Base-by-base conservation (phyloP, 2,113 vertebrate species). In the Calyptommatus sinebrachiatus region DNA sequence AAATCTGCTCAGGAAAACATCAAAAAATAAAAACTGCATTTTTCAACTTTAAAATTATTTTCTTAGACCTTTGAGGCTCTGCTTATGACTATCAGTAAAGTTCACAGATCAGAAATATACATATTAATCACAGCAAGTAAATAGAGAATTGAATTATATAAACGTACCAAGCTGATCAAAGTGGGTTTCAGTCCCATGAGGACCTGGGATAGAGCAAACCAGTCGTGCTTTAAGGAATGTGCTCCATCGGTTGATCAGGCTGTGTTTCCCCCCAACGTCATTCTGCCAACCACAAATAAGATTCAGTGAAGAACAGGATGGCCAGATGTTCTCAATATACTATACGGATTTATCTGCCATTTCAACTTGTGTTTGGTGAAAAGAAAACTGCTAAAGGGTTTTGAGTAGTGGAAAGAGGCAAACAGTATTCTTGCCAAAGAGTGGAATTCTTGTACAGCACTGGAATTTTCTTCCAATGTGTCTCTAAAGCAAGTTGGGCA, bases 211-310 rank as follows among this genome's bases (percentile, higher is more conserved):
- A 1, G 97, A 96, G 80, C 97, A 97, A 73, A 97, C 91, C 72
- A 97, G 92, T 50, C 96, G 88, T 6, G 96, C 96, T 89, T 97
- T 97, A 22, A 97, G 96, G 91, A 97, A 97, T 0, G 97, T 97
- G 83, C 94, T 97, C 97, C 97, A 97, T 35, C 96, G 96, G 86
- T 97, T 97, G 87, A 97, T 97, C 87, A 97, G 95, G 83, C 96
- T 94, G 80, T 91, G 93, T 82, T 93, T 97, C 20, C 97, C 97
- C 4, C 97, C 96, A 0, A 94, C 86, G 0, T 97, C 97, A 0
- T 97, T 97, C 97, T 97, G 93, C n/a, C 45, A 0, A 12, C 60
- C 82, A 91, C n/a, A 79, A 50, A 77, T 12, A 73, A 7, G 9
- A 1, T 0, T 8, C 1, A 5, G 41, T 90, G 48, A 89, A 65